phyloP scores from a whole-genome alignment of 1,140 invertebrate genomes.

The Atta colombica region DNA sequence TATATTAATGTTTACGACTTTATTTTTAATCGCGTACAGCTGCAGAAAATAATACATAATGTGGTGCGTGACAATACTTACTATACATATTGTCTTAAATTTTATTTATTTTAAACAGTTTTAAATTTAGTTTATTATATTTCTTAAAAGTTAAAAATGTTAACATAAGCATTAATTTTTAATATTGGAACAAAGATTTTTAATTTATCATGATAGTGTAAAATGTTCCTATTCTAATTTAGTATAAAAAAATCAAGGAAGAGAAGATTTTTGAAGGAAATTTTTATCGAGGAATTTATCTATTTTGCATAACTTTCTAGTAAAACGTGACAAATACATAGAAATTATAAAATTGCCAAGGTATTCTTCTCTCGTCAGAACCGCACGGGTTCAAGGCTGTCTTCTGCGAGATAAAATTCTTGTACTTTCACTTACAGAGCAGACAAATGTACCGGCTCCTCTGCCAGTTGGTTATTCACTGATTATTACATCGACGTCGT shows the following conservation, averaged over 20 bases:
- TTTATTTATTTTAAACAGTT: not conserved
- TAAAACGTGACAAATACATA: slow-evolving; percentile 5
- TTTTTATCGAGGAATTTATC: not conserved
- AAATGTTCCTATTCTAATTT: not conserved
- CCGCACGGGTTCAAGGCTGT: not conserved
- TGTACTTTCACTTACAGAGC: not conserved
- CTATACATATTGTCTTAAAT: not conserved
- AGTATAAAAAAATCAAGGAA: not conserved
- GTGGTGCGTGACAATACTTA: not conserved
- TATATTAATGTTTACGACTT: not conserved
- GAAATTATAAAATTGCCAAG: not conserved
- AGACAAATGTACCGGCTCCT: not conserved
- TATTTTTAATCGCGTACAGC: not conserved
- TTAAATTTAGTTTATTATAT: not conserved
- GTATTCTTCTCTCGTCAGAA: not conserved
- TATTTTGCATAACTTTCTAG: slow-evolving; percentile 26
- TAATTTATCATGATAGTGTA: not conserved
- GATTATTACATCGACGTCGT: not conserved
- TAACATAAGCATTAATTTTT: not conserved
- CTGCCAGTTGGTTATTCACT: not conserved
- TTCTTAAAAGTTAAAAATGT: not conserved
- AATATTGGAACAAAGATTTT: not conserved
- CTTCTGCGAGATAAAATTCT: not conserved
- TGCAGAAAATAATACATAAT: not conserved
- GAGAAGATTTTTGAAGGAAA: not conserved